Evolutionary conservation across 2,888 invertebrate genomes (phyloP).

Genomic region (Eupithecia subumbrata): DNA sequence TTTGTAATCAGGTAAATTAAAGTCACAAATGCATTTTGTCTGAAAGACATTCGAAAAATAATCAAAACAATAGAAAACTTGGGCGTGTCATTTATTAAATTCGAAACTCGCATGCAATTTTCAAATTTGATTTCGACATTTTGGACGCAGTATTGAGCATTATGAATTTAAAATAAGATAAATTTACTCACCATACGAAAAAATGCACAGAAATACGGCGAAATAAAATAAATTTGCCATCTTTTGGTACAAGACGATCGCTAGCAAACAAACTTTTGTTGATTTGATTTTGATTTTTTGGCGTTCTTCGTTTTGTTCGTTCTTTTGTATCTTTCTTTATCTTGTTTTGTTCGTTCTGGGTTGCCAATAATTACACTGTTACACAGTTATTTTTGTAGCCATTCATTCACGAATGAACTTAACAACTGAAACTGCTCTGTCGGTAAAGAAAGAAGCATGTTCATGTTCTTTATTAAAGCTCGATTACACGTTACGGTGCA

Average conservation of each 20-base stretch:
- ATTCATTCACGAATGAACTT: conserved; percentile 4
- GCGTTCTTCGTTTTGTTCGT: background rate
- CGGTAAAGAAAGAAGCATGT: background rate
- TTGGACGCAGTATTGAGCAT: background rate
- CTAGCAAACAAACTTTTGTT: background rate
- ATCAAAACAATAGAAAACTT: conserved; percentile 20
- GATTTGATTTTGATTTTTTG: background rate
- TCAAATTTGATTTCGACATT: conserved; percentile 13
- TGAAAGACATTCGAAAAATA: background rate
- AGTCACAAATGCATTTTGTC: no score
- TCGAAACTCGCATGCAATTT: conserved; percentile 21
- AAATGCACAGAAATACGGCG: conserved; percentile 54
- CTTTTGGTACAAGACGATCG: conserved; percentile 52
- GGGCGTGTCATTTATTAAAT: conserved; percentile 34
- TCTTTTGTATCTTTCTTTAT: background rate
- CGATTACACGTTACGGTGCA: no score
- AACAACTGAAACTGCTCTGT: background rate
- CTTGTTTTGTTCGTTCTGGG: background rate
- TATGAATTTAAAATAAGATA: background rate
- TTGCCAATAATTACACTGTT: background rate
- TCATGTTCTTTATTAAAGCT: no score
- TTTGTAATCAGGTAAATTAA: background rate
- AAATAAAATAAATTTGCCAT: conserved; percentile 55
- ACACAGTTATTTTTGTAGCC: background rate
- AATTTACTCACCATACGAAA: conserved; percentile 61